Evolutionary conservation across 2,797 vertebrate genomes (phyloP).

Genomic region (Rhinoraja longicauda): DNA sequence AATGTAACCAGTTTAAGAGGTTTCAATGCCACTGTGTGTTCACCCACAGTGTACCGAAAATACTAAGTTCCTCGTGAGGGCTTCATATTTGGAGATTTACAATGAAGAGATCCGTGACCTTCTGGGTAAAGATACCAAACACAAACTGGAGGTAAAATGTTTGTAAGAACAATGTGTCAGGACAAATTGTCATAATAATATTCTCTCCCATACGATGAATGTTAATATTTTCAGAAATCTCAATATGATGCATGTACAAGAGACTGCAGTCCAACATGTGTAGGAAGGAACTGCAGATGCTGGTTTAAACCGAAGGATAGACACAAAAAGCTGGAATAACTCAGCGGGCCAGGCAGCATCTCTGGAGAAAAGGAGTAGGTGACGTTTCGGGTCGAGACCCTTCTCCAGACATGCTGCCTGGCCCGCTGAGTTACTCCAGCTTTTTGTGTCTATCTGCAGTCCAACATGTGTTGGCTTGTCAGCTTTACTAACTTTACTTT

Average conservation of each 20-base stretch:
- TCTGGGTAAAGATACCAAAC: slow-evolving; percentile 75
- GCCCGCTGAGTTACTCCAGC: no score
- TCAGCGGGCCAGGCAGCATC: no score
- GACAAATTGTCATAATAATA: neutral
- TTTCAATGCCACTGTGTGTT: slow-evolving; percentile 27
- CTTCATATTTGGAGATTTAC: slow-evolving; percentile 85
- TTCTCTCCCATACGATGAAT: neutral
- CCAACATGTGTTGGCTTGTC: neutral
- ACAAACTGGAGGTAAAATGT: slow-evolving; percentile 74
- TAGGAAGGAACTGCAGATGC: neutral
- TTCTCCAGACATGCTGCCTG: no score
- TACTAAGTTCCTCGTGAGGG: slow-evolving; percentile 77
- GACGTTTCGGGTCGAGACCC: no score
- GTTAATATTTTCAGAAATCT: neutral
- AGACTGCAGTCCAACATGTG: neutral
- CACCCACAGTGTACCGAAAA: slow-evolving; percentile 74
- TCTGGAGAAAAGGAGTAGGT: no score
- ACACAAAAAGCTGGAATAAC: no score
- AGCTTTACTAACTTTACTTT: neutral
- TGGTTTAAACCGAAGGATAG: no score
- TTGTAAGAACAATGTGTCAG: neutral
- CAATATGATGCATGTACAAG: neutral
- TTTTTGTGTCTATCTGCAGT: no score
- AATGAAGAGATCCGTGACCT: slow-evolving; percentile 79
- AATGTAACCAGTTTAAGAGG: slow-evolving; percentile 32